Evolutionary conservation across 2,888 invertebrate species (phyloP).

Genomic region (Dynastes hyllus): DNA sequence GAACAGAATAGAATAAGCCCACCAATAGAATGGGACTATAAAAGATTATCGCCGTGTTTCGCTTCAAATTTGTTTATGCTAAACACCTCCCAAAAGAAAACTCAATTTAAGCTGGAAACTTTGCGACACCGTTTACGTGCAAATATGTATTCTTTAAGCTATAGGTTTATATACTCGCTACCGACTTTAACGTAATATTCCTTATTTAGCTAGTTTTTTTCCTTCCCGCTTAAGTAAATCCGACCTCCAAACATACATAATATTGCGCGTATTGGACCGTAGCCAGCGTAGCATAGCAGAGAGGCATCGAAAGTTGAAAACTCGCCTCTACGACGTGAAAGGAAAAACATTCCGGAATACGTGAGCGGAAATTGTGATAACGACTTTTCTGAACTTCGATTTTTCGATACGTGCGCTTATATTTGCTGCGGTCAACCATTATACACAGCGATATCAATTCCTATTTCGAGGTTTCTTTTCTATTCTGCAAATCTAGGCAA

Average conservation of each 20-base stretch:
- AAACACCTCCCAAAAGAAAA: too few species aligned
- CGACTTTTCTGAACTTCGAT: background rate
- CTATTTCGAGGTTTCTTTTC: background rate
- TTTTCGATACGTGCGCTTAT: background rate
- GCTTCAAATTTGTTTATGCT: too few species aligned
- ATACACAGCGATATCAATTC: background rate
- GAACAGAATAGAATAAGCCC: too few species aligned
- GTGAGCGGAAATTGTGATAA: slow-evolving; percentile 24
- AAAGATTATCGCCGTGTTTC: too few species aligned
- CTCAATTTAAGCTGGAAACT: too few species aligned
- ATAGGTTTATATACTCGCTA: background rate
- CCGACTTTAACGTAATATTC: slow-evolving; percentile 4
- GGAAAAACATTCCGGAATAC: slow-evolving; percentile 13
- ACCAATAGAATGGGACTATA: too few species aligned
- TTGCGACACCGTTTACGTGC: too few species aligned
- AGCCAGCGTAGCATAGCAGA: background rate
- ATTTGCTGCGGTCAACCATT: background rate
- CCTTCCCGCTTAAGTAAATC: slow-evolving; percentile 5
- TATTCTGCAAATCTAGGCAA: too few species aligned
- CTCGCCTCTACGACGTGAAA: background rate
- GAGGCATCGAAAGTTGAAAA: slow-evolving; percentile 6
- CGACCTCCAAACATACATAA: slow-evolving; percentile 8
- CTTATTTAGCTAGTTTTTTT: slow-evolving; percentile 1
- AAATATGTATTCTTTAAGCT: too few species aligned
- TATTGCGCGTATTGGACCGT: background rate